phyloP scores from a whole-genome alignment of 2,888 invertebrate species.

The Lutraria lutraria region DNA sequence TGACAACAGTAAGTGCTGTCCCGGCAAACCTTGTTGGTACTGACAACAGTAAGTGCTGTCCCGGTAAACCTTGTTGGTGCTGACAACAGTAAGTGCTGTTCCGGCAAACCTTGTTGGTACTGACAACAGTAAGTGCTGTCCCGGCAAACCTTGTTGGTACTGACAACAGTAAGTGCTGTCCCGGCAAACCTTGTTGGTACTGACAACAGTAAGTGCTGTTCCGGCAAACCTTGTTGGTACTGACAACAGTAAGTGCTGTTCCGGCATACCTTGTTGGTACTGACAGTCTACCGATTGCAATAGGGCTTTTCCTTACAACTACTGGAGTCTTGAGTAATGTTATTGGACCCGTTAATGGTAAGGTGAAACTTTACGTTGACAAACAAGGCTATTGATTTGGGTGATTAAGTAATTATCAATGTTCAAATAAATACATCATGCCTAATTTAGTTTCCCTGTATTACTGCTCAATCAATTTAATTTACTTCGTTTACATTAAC shows the following conservation, averaged over 20 bases:
- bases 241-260: not conserved
- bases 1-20: not conserved
- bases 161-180: not conserved
- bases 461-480: not conserved
- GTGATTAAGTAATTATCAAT: not conserved
- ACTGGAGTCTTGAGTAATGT: not conserved
- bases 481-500: not conserved
- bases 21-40: not conserved
- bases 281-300: not conserved
- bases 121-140: not conserved
- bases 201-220: not conserved
- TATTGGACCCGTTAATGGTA: conserved; percentile 4
- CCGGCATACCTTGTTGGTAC: not conserved
- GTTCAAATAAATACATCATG: not conserved
- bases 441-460: not conserved
- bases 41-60: not conserved
- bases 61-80: not conserved
- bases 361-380: not conserved
- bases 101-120: not conserved
- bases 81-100: not conserved
- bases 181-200: not conserved
- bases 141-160: not conserved
- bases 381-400: not conserved
- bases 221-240: not conserved
- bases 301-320: not conserved